Conservation (phyloP, 2,797 vertebrate species). For the Neosalanx taihuensis region DNA sequence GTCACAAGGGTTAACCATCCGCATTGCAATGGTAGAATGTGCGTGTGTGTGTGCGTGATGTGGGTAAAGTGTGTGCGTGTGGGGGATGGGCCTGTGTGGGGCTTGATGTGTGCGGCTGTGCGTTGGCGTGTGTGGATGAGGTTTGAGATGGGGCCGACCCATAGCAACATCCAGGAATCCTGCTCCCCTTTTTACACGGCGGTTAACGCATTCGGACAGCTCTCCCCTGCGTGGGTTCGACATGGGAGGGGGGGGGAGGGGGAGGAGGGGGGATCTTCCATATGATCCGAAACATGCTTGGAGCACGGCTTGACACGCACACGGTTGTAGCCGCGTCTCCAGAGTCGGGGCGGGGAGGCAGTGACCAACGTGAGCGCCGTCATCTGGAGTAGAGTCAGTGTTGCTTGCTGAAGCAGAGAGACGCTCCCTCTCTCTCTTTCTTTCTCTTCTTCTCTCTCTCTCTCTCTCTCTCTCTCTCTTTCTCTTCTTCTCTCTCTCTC, state of each 20-base stretch:
- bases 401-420: no score
- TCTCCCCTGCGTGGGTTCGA: slow-evolving; percentile 32
- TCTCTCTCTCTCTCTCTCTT: no score
- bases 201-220: slow-evolving; percentile 33
- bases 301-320: slow-evolving; percentile 10
- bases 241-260: neutral
- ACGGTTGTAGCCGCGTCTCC: slow-evolving; percentile 25
- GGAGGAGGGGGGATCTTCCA: neutral
- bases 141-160: neutral
- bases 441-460: no score
- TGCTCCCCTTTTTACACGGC: slow-evolving; percentile 26
- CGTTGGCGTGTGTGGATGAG: neutral
- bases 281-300: slow-evolving; percentile 23
- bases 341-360: neutral
- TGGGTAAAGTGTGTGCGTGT: neutral
- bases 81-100: neutral
- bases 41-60: neutral
- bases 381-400: no score
- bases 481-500: no score
- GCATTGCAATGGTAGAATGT: neutral
- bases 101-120: neutral
- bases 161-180: neutral
- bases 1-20: slow-evolving; percentile 15
- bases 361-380: neutral
- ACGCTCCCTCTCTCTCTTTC: no score